A percentile compares a stretch with the other conserved stretches of the same genome.
Conservation (phyloP, 2,797 vertebrate genomes). For the Gymnothorax reevesii region DNA sequence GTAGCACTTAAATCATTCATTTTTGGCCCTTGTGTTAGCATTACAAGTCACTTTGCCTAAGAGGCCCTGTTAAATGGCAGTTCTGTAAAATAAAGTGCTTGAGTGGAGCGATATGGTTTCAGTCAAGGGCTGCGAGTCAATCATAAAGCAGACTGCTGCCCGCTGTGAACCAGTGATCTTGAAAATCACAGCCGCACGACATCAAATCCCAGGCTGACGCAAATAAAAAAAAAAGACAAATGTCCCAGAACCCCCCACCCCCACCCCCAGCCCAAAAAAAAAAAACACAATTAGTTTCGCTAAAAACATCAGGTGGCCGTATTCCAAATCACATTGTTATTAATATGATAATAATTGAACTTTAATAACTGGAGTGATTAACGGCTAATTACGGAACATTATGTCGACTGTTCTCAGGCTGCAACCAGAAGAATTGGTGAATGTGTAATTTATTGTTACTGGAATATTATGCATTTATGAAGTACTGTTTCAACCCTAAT, state of each 20-base stretch:
- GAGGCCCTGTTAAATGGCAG: not conserved
- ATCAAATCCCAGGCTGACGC: slow-evolving; percentile 15
- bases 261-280: not conserved
- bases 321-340: slow-evolving; percentile 33
- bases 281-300: slow-evolving; percentile 5
- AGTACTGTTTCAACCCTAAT: slow-evolving; percentile 25
- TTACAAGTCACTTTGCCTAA: not conserved
- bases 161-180: slow-evolving; percentile 29
- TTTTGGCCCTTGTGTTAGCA: not conserved
- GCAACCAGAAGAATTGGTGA: slow-evolving; percentile 40
- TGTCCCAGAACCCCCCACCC: not conserved
- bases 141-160: slow-evolving; percentile 23
- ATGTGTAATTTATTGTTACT: slow-evolving; percentile 44
- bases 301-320: slow-evolving; percentile 18
- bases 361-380: slow-evolving; percentile 43
- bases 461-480: slow-evolving; percentile 20
- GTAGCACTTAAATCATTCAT: not conserved
- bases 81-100: not conserved
- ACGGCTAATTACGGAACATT: slow-evolving; percentile 40
- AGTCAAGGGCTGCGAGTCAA: not conserved
- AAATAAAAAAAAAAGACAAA: slow-evolving; percentile 9
- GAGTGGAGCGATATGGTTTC: not conserved
- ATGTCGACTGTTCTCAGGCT: slow-evolving; percentile 42
- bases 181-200: slow-evolving; percentile 17
- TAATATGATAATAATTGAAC: slow-evolving; percentile 49